Conservation (phyloP, 2,797 vertebrate species). For the Anguilla marmorata region DNA sequence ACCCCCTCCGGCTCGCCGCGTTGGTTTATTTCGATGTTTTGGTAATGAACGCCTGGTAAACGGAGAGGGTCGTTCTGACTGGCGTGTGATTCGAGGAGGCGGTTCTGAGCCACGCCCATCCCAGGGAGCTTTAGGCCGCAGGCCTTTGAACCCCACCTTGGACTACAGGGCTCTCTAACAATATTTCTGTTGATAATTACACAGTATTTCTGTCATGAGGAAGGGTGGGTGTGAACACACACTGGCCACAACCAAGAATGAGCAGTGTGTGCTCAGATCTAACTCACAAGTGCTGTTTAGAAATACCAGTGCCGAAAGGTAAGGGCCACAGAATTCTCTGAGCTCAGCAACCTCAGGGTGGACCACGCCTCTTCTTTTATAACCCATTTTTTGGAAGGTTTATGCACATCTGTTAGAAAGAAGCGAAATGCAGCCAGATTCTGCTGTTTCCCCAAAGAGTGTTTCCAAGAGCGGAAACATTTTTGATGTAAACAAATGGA, state of each 20-base stretch:
- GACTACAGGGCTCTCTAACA: not conserved
- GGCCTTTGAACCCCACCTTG: not conserved
- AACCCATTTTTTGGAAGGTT: not conserved
- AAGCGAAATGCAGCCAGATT: not conserved
- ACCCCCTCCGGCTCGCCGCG: constrained; percentile 67
- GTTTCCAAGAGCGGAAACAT: not conserved
- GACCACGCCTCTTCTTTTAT: not conserved
- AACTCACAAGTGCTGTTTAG: not conserved
- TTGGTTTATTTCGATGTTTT: constrained; percentile 74
- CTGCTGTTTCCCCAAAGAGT: not conserved
- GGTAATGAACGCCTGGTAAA: constrained; percentile 74
- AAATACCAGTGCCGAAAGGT: not conserved
- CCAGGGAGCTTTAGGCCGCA: not conserved
- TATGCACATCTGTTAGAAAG: not conserved
- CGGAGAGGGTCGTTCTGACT: constrained; percentile 66
- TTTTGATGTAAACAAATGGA: not conserved
- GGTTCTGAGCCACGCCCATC: not conserved
- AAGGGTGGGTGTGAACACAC: not conserved
- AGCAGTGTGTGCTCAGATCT: not conserved
- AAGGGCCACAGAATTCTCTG: not conserved
- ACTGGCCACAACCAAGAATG: not conserved
- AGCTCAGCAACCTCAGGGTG: not conserved
- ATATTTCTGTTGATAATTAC: not conserved
- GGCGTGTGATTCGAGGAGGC: constrained; percentile 61
- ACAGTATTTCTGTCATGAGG: not conserved